Percentiles rank a stretch among this genome's conserved stretches.
Conservation (phyloP, 2,113 vertebrate genomes). For the Ciconia boyciana region DNA sequence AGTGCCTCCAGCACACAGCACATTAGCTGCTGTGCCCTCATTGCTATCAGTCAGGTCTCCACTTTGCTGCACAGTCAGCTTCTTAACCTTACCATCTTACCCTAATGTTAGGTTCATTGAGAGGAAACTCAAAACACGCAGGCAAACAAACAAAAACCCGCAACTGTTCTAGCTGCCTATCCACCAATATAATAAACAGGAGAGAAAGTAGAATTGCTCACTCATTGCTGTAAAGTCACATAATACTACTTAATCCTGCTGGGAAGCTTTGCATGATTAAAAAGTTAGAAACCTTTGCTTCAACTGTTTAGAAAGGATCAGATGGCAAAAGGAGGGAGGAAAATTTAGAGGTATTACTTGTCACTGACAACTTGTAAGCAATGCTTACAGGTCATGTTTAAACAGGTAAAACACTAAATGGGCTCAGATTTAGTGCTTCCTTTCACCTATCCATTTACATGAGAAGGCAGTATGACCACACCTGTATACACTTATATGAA, state of each 20-base stretch:
- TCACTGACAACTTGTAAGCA: neutral
- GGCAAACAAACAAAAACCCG: neutral
- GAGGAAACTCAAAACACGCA: neutral
- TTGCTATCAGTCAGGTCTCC: neutral
- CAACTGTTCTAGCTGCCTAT: neutral
- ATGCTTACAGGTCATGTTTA: neutral
- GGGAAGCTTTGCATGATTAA: neutral
- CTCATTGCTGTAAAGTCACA: neutral
- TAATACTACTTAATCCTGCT: neutral
- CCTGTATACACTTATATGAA: neutral
- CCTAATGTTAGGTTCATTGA: neutral
- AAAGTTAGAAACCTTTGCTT: neutral
- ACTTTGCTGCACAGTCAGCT: neutral
- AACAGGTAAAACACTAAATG: neutral
- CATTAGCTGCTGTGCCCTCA: neutral
- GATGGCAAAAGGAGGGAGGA: neutral
- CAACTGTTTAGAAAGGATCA: neutral
- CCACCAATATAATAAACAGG: neutral
- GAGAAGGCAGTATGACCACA: neutral
- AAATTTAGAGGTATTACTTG: neutral
- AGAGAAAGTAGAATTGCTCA: neutral
- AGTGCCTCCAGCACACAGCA: neutral
- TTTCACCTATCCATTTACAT: neutral
- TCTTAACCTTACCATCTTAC: neutral
- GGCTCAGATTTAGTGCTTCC: neutral